Evolutionary conservation across 2,113 vertebrate genomes (phyloP).

Genomic region (Cichladusa arquata): DNA sequence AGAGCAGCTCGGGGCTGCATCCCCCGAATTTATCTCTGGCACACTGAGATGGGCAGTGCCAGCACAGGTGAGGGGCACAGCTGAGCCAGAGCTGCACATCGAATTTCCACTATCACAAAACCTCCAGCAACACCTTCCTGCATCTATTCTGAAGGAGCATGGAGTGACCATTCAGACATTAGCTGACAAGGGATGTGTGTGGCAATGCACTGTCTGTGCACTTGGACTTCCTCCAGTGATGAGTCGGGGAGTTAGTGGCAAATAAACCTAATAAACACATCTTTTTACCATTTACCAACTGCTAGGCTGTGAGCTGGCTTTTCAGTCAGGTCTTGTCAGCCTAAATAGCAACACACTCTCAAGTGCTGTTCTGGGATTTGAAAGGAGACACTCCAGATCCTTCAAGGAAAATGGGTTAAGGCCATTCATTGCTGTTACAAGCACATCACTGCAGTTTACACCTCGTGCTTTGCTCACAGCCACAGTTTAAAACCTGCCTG

Average conservation of each 20-base stretch:
- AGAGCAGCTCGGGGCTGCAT: neutral
- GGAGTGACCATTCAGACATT: neutral
- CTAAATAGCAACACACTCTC: neutral
- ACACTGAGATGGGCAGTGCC: neutral
- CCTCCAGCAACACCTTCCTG: neutral
- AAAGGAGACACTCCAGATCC: neutral
- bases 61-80: neutral
- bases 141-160: neutral
- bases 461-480: neutral
- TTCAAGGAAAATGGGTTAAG: neutral
- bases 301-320: conserved; percentile 15
- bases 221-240: neutral
- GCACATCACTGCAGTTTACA: neutral
- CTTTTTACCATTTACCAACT: conserved; percentile 23
- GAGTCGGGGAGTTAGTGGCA: neutral
- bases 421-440: neutral
- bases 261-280: neutral
- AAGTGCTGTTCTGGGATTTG: conserved; percentile 1
- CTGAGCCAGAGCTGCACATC: neutral
- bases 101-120: neutral
- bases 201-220: neutral
- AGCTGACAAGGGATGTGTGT: neutral
- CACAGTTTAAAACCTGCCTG: neutral
- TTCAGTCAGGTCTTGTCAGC: neutral
- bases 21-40: fast-evolving